A percentile compares a stretch with the other conserved stretches of the same genome.
phyloP scores from a whole-genome alignment of 2,888 invertebrate species.

The Drosophila meridionalis region DNA sequence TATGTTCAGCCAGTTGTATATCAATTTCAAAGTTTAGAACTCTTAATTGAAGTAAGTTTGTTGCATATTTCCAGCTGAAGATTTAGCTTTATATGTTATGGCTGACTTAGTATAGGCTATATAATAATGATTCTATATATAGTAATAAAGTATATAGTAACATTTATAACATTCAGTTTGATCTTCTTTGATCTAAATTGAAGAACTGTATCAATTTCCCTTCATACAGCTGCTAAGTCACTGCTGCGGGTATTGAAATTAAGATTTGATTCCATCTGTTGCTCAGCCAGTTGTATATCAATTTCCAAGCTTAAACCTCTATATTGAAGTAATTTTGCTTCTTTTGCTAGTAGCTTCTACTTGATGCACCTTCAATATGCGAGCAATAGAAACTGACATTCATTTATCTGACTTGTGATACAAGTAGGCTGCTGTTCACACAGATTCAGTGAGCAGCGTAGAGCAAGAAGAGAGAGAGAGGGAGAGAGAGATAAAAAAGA shows the following conservation, averaged over 20 bases:
- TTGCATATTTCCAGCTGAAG: not conserved
- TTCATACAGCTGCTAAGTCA: not conserved
- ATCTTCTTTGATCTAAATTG: not conserved
- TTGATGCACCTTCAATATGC: not conserved
- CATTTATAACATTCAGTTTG: not conserved
- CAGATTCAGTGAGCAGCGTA: constrained; percentile 5
- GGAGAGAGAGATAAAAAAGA: not conserved
- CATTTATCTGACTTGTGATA: constrained; percentile 7
- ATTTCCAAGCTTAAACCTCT: not conserved
- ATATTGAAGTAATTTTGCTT: not conserved
- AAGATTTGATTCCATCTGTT: not conserved
- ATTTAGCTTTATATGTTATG: not conserved
- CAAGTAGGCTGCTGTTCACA: constrained; percentile 5
- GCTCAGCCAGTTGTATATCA: not conserved
- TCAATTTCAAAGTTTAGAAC: not conserved
- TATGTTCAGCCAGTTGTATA: not conserved
- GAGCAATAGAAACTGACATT: not conserved
- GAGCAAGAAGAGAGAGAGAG: not conserved
- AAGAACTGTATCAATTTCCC: not conserved
- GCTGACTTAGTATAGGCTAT: too few species aligned
- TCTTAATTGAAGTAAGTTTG: too few species aligned
- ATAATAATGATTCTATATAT: too few species aligned
- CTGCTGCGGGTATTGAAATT: not conserved
- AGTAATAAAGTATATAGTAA: too few species aligned
- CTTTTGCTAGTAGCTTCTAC: not conserved